Evolutionary conservation across 2,888 invertebrate species (phyloP).

Genomic region (Acanthoscelides obtectus): DNA sequence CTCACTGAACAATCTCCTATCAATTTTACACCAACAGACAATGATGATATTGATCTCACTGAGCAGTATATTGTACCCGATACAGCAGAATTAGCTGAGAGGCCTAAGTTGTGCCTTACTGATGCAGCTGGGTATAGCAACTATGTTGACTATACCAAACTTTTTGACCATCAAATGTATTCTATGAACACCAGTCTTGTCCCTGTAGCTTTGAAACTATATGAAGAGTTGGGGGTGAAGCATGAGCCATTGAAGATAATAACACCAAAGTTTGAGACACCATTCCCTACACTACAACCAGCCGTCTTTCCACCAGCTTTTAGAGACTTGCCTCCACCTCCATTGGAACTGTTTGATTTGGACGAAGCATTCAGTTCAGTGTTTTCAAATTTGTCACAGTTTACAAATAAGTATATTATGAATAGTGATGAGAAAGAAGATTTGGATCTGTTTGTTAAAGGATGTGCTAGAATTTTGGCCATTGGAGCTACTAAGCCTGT

Average conservation of each 20-base stretch:
- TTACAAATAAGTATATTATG: conserved; percentile 75
- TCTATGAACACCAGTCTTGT: conserved; percentile 72
- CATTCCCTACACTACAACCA: conserved; percentile 87
- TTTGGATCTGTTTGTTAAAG: conserved; percentile 84
- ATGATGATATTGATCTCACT: conserved; percentile 92
- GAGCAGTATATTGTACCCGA: conserved; percentile 93
- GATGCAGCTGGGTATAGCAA: conserved; percentile 67
- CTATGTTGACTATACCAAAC: conserved; percentile 72
- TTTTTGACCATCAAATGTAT: conserved; percentile 76
- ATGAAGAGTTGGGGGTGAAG: conserved; percentile 79
- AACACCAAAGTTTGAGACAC: conserved; percentile 96
- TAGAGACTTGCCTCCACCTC: conserved; percentile 87
- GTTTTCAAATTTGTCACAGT: conserved; percentile 81
- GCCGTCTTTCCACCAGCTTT: conserved; percentile 96
- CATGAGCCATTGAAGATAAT: conserved; percentile 91
- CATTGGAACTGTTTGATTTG: conserved; percentile 90
- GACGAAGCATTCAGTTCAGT: conserved; percentile 97
- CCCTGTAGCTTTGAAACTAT: conserved; percentile 80
- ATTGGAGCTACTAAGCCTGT: conserved; percentile 56
- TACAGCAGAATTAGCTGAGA: conserved; percentile 71
- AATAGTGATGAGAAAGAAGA: conserved; percentile 58
- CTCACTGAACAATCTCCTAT: conserved; percentile 47
- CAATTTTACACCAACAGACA: conserved; percentile 73
- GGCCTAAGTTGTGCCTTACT: conserved; percentile 75
- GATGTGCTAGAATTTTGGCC: conserved; percentile 79